Conservation (phyloP, 2,113 vertebrate species). For the Podarcis raffonei region DNA sequence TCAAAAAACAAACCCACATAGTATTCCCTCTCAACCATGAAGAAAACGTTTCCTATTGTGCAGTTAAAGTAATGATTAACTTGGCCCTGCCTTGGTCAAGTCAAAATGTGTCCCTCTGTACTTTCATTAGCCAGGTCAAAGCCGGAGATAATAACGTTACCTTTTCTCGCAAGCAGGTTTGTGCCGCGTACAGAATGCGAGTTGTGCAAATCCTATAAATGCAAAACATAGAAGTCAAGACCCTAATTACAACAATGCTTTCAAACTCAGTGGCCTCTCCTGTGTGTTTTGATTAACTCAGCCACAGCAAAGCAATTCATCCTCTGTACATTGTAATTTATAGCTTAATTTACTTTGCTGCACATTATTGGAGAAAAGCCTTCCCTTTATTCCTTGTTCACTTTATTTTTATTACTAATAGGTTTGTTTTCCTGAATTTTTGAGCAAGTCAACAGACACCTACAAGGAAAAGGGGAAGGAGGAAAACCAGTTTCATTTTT, state of each 20-base stretch:
- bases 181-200: no score
- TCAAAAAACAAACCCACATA: not conserved
- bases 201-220: not conserved
- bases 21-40: not conserved
- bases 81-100: not conserved
- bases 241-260: conserved; percentile 28
- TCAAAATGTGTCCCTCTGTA: not conserved
- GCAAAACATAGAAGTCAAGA: conserved; percentile 8
- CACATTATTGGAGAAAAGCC: not conserved
- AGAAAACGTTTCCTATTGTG: not conserved
- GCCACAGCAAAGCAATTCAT: conserved; percentile 44
- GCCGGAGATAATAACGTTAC: conserved; percentile 8
- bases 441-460: conserved; percentile 21
- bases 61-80: not conserved
- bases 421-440: conserved; percentile 42
- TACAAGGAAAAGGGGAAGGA: no score
- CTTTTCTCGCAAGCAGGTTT: not conserved
- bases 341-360: conserved; percentile 42
- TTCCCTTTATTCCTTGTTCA: conserved; percentile 30
- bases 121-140: conserved; percentile 8
- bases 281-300: conserved; percentile 42
- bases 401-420: conserved; percentile 20
- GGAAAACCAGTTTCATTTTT: conserved; percentile 19
- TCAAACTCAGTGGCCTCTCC: not conserved
- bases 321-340: conserved; percentile 32